phyloP scores from a whole-genome alignment of 2,113 vertebrate species.

The Vimba vimba region DNA sequence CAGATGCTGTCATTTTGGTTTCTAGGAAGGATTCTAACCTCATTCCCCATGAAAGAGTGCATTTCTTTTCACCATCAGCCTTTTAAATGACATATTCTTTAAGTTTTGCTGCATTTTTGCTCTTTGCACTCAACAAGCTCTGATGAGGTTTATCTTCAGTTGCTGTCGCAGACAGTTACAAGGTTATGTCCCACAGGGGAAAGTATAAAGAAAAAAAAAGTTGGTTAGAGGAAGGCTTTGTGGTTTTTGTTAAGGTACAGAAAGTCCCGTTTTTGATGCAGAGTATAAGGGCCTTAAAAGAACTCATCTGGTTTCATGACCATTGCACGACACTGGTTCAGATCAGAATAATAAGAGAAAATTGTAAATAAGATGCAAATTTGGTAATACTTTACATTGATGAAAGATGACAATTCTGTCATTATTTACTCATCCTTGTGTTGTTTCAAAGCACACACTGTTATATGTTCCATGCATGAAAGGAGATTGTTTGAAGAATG shows the following conservation, averaged over 20 bases:
- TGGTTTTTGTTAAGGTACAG: constrained; percentile 52
- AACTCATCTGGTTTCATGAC: background rate
- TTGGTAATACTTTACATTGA: too few relatives aligned
- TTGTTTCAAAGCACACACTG: too few relatives aligned
- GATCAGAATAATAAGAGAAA: background rate
- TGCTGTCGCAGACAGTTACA: background rate
- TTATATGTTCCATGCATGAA: too few relatives aligned
- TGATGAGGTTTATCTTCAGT: constrained; percentile 7
- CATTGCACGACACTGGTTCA: background rate
- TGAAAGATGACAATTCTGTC: too few relatives aligned
- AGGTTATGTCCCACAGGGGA: constrained; percentile 27
- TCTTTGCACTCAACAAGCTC: background rate
- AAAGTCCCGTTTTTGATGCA: constrained; percentile 54
- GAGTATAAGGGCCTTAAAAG: background rate
- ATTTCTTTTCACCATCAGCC: background rate
- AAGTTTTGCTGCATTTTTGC: background rate
- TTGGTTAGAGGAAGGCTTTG: constrained; percentile 56
- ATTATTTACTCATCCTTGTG: too few relatives aligned
- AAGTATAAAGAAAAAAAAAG: constrained; percentile 45
- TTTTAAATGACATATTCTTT: background rate
- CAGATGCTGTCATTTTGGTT: constrained; percentile 45
- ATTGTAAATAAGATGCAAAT: too few relatives aligned
- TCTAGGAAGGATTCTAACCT: constrained; percentile 22
- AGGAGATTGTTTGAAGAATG: too few relatives aligned
- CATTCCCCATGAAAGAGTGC: background rate